phyloP scores from a whole-genome alignment of 2,797 vertebrate genomes.

The Percopsis omiscomaycus region DNA sequence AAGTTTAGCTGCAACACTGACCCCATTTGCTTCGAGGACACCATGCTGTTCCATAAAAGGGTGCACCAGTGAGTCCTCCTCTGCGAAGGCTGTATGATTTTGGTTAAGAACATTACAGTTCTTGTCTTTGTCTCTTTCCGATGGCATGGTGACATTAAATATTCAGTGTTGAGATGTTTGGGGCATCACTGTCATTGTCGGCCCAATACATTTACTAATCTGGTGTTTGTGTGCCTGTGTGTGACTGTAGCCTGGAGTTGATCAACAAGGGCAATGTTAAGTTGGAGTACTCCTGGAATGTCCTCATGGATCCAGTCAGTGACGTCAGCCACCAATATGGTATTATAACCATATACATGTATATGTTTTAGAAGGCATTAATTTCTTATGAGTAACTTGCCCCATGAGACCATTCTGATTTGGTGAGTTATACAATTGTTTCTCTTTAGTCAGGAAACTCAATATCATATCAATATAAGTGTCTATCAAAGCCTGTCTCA shows the following conservation, averaged over 20 bases:
- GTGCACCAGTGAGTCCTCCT: conserved; percentile 79
- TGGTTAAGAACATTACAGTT: not conserved
- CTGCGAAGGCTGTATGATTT: not conserved
- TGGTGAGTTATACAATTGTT: too few relatives aligned
- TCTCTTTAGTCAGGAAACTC: too few relatives aligned
- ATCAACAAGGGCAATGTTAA: conserved; percentile 79
- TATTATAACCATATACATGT: conserved; percentile 27
- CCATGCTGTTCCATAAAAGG: conserved; percentile 83
- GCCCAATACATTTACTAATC: too few relatives aligned
- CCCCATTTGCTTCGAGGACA: conserved; percentile 80
- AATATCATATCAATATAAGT: too few relatives aligned
- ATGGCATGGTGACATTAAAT: too few relatives aligned
- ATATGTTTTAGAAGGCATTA: too few relatives aligned
- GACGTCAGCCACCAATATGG: conserved; percentile 54
- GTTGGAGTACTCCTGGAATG: conserved; percentile 82
- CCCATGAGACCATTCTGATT: too few relatives aligned
- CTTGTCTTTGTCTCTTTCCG: too few relatives aligned
- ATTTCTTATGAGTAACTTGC: too few relatives aligned
- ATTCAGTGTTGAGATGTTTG: too few relatives aligned
- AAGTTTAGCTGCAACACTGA: conserved; percentile 69
- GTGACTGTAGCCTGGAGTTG: conserved; percentile 76
- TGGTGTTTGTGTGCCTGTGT: not conserved
- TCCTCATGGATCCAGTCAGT: conserved; percentile 55
- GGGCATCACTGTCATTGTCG: too few relatives aligned
- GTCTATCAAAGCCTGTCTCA: too few relatives aligned